phyloP scores from a whole-genome alignment of 2,888 invertebrate genomes.

The Thereva nobilitata region DNA sequence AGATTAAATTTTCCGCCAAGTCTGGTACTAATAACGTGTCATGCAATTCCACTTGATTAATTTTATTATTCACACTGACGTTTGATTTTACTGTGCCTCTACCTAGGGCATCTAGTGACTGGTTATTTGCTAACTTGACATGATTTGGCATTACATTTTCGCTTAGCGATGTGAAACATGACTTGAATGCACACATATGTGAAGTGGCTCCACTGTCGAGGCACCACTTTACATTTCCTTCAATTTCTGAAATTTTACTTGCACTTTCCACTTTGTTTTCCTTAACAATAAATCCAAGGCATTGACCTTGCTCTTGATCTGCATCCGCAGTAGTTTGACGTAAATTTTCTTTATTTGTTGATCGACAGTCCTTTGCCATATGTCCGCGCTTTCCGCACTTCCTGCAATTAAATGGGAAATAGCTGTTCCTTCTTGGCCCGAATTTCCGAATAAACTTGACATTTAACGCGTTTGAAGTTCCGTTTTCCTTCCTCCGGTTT shows the following conservation, averaged over 20 bases:
- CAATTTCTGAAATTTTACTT: too few species aligned
- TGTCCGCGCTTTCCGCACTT: constrained; percentile 29
- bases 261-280: too few species aligned
- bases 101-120: not conserved
- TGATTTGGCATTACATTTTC: not conserved
- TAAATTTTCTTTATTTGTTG: constrained; percentile 16
- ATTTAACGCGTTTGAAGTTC: constrained; percentile 16
- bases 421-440: constrained; percentile 7
- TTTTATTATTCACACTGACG: not conserved
- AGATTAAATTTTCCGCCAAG: constrained; percentile 27
- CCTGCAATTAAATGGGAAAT: constrained; percentile 29
- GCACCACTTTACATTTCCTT: not conserved
- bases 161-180: not conserved
- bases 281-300: too few species aligned
- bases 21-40: constrained; percentile 31
- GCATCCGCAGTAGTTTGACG: constrained; percentile 2
- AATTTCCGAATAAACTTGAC: constrained; percentile 6
- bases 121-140: not conserved
- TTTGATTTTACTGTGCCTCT: not conserved
- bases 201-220: constrained; percentile 9
- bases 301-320: too few species aligned
- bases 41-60: not conserved
- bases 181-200: constrained; percentile 3
- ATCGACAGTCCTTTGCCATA: constrained; percentile 30
- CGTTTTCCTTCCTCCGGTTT: constrained; percentile 17